A percentile compares a stretch with the other conserved stretches of the same genome.
phyloP scores from a whole-genome alignment of 2,888 invertebrate genomes.

The Trypoxylon attenuatum region DNA sequence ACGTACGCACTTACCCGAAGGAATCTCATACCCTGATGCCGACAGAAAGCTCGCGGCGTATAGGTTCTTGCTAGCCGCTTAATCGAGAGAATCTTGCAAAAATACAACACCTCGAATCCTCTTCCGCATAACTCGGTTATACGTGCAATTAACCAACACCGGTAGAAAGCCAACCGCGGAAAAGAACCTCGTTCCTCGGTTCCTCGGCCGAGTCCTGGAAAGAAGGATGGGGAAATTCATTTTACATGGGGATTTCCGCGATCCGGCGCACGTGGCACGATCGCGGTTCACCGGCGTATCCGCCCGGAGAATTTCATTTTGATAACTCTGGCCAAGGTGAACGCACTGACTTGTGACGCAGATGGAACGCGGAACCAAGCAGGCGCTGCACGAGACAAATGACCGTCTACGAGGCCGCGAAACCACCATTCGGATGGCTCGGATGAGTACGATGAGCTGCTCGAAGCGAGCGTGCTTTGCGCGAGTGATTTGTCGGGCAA shows the following conservation, averaged over 20 bases:
- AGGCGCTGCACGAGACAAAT: constrained; percentile 70
- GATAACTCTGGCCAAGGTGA: constrained; percentile 68
- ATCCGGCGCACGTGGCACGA: constrained; percentile 33
- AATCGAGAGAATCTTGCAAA: too few species aligned
- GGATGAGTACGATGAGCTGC: constrained; percentile 1
- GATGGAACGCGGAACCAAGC: constrained; percentile 71
- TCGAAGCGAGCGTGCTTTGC: constrained; percentile 29
- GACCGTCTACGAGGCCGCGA: constrained; percentile 66
- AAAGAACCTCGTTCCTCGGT: constrained; percentile 9
- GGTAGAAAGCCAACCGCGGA: constrained; percentile 12
- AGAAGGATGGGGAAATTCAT: constrained; percentile 2
- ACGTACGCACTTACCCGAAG: too few species aligned
- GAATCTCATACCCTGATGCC: too few species aligned
- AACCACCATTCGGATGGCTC: constrained; percentile 52
- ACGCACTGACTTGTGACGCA: constrained; percentile 70
- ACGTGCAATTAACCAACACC: too few species aligned
- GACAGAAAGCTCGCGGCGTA: too few species aligned
- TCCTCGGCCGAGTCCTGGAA: too few species aligned
- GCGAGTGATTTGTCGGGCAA: constrained; percentile 34
- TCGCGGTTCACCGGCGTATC: constrained; percentile 21
- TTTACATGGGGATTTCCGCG: background rate
- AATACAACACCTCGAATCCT: too few species aligned
- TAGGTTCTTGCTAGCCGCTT: too few species aligned
- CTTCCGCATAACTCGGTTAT: too few species aligned
- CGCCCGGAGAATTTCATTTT: constrained; percentile 47